Conservation (phyloP, 2,113 vertebrate species). For the Thamnophis sirtalis region DNA sequence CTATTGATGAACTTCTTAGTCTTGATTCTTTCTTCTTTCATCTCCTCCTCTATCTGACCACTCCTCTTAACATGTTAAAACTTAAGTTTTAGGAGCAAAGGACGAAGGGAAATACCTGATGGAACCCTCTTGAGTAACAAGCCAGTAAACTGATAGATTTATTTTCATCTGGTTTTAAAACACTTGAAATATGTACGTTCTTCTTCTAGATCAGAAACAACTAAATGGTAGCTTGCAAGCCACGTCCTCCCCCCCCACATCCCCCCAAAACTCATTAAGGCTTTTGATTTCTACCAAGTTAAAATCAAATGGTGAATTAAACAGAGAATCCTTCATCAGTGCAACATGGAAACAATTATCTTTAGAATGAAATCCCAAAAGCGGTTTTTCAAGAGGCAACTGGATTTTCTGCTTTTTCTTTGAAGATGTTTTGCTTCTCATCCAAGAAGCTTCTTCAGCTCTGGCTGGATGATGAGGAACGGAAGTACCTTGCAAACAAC, state of each 20-base stretch:
- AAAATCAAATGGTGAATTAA: not conserved
- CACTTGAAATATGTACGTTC: not conserved
- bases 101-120: not conserved
- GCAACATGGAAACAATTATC: not conserved
- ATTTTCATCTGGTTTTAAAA: not conserved
- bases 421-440: too few relatives aligned
- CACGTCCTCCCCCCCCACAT: rapidly evolving
- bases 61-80: not conserved
- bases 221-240: not conserved
- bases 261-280: not conserved
- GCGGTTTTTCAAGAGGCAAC: too few relatives aligned
- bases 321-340: not conserved
- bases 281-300: not conserved
- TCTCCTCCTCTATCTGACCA: not conserved
- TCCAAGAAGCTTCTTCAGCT: too few relatives aligned
- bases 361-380: not conserved
- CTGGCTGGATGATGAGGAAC: too few relatives aligned
- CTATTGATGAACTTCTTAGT: not conserved
- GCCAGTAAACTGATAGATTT: not conserved
- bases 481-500: too few relatives aligned
- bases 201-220: not conserved
- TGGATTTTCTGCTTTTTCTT: too few relatives aligned
- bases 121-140: not conserved
- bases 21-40: not conserved
- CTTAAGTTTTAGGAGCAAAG: not conserved